Percentiles rank a stretch among this genome's conserved stretches.
Conservation (phyloP, 2,888 invertebrate genomes). For the Troides helena region DNA sequence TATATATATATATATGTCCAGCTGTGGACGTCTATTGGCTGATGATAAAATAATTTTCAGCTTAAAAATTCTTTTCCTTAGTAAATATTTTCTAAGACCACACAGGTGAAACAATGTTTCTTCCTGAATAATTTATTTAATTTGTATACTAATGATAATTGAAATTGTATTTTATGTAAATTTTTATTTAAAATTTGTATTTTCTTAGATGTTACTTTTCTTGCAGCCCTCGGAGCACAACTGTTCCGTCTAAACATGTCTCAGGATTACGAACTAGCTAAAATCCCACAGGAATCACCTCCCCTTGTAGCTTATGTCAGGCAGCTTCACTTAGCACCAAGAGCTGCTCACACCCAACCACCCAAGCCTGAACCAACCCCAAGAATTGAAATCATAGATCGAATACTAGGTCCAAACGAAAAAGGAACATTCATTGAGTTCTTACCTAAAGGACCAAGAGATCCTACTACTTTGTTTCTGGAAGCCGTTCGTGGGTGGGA, state of each 20-base stretch:
- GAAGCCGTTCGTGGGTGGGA: constrained; percentile 86
- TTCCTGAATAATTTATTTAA: neutral
- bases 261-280: constrained; percentile 86
- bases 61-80: too few species aligned
- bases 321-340: constrained; percentile 83
- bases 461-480: constrained; percentile 85
- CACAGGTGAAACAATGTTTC: neutral
- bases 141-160: neutral
- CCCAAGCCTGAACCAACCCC: constrained; percentile 61
- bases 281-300: constrained; percentile 87
- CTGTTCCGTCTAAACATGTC: constrained; percentile 91
- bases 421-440: constrained; percentile 87
- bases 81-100: too few species aligned
- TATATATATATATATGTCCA: too few species aligned
- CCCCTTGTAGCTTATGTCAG: constrained; percentile 87
- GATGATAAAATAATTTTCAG: too few species aligned
- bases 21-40: too few species aligned
- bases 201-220: constrained; percentile 9
- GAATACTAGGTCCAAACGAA: constrained; percentile 60
- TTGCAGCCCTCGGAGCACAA: constrained; percentile 84
- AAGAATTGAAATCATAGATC: constrained; percentile 61
- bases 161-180: too few species aligned
- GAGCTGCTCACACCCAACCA: constrained; percentile 49
- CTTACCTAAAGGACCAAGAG: constrained; percentile 80
- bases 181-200: neutral